Percentiles rank a stretch among this genome's conserved stretches.
Evolutionary conservation across 1,140 invertebrate genomes (phyloP).

Genomic region (Vollenhovia emeryi): DNA sequence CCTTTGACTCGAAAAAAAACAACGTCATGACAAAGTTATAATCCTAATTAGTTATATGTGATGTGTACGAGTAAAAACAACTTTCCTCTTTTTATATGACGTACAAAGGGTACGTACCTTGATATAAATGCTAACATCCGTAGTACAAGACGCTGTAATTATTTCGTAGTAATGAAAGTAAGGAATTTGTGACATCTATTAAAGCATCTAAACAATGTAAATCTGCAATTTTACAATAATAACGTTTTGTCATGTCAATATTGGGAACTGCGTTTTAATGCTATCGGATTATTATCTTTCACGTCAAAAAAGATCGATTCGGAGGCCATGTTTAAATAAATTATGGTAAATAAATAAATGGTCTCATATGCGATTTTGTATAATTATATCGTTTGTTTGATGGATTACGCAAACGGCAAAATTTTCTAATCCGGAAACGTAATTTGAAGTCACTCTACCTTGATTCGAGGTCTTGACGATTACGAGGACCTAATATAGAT

Average conservation of each 20-base stretch:
- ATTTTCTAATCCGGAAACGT: background rate
- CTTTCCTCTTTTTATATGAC: background rate
- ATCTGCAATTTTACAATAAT: background rate
- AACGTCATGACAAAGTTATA: background rate
- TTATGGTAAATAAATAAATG: background rate
- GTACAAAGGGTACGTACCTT: background rate
- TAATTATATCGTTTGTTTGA: conserved; percentile 35
- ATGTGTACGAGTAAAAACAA: background rate
- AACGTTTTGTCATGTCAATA: background rate
- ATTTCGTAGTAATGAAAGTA: background rate
- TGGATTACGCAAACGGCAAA: background rate
- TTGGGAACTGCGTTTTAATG: background rate
- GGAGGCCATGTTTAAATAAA: conserved; percentile 32
- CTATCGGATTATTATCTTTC: background rate
- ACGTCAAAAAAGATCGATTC: conserved; percentile 17
- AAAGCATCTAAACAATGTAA: background rate
- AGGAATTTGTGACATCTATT: background rate
- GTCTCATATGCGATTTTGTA: background rate
- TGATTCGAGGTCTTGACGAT: conserved; percentile 15
- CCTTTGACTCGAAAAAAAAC: conserved; percentile 35
- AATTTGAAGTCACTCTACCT: background rate
- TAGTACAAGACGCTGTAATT: background rate
- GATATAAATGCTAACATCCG: background rate
- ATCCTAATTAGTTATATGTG: background rate
- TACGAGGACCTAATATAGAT: background rate